Base-by-base conservation (phyloP, 2,113 vertebrate species). In the Muntiacus muntjak region DNA sequence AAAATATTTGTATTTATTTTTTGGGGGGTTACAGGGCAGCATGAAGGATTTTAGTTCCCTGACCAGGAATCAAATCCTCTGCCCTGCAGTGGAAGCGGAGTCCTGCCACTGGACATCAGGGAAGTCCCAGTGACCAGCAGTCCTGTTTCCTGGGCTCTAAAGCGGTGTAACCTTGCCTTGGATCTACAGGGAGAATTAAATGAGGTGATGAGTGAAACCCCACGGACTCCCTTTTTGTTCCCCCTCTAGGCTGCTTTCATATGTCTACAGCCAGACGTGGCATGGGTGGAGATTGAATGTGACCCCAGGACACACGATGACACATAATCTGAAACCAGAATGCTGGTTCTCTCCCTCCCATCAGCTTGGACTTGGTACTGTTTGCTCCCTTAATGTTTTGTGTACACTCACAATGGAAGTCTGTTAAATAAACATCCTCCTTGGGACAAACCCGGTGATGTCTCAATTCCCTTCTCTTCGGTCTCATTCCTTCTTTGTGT, bases 231-330 rank as follows among this genome's bases (percentile, higher is more conserved):
- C 78, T 28, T 43, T 40, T 33, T 3, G 8, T 6, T 3, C 45
- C 14, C 19, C 8, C 3, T 7, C 67, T 6, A 9, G 78, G 62
- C 55, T 1, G 16, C 62, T 16, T 79, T 25, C 30, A 67, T n/a
- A 17, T 26, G 58, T 57, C 57, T 30, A 12, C 1, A 23, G 17
- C 23, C 85, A 45, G 71, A 28, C 0, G 0, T 6, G 36, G 12
- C 54, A 12, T 0, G 0, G 3, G 14, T 6, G 11, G 45, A 12
- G n/a, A 7, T 1, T 23, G 23, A 9, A 78, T 0, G 5, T 3
- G 14, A 50, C 25, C 40, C 9, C 12, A 4, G 12, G 40, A 89
- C 78, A 33, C 30, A 36, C 16, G 52, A 40, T 6, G 7, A 21
- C 45, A 5, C 30, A 14, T 23, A 8, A 11, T 11, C 52, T 13